phyloP scores from a whole-genome alignment of 2,888 invertebrate species.

The Protophormia terraenovae region DNA sequence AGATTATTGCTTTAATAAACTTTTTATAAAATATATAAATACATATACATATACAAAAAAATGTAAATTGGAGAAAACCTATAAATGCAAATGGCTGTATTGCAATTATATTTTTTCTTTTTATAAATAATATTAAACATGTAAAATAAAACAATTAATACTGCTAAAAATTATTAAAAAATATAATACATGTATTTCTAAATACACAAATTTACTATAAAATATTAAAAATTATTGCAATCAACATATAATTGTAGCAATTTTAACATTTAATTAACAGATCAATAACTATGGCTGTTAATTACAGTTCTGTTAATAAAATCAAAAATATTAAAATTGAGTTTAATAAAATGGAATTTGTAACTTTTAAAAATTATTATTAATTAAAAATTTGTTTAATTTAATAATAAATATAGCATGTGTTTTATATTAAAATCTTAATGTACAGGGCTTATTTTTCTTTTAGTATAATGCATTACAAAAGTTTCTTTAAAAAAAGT shows the following conservation, averaged over 20 bases:
- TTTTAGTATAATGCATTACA: neutral
- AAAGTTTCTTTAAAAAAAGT: neutral
- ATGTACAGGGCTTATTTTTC: constrained; percentile 42
- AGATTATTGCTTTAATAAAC: constrained; percentile 51
- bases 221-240: neutral
- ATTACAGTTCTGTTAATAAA: constrained; percentile 1
- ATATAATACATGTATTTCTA: neutral
- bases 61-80: constrained; percentile 56
- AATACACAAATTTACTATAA: neutral
- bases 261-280: constrained; percentile 4
- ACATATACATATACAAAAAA: neutral
- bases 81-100: constrained; percentile 75
- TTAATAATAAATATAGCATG: neutral
- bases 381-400: neutral
- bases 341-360: neutral
- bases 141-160: constrained; percentile 7
- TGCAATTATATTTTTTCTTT: constrained; percentile 71
- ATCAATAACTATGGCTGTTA: constrained; percentile 46
- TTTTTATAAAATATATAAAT: constrained; percentile 17
- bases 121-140: neutral
- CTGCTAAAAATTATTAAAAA: neutral
- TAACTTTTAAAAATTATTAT: neutral
- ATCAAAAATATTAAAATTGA: neutral
- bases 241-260: neutral
- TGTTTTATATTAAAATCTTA: constrained; percentile 4